A percentile compares a stretch with the other conserved stretches of the same genome.
Conservation (phyloP, 2,888 invertebrate genomes). For the Cremastobaeus sp. region DNA sequence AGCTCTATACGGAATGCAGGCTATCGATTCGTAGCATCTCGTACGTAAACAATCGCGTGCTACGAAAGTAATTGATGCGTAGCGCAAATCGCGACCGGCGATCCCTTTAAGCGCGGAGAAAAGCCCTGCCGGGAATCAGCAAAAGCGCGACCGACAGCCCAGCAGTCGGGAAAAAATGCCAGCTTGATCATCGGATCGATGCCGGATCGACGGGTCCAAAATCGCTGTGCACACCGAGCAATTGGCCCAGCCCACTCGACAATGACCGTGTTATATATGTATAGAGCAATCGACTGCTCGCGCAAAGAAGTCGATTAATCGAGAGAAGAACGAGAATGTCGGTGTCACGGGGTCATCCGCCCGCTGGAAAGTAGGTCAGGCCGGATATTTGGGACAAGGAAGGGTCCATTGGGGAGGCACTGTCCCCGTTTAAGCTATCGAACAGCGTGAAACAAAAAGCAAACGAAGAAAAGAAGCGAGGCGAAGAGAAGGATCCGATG, state of each 20-base stretch:
- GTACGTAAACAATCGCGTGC: slow-evolving; percentile 61
- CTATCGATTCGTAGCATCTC: slow-evolving; percentile 60
- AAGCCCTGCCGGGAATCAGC: slow-evolving; percentile 16
- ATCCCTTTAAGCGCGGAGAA: slow-evolving; percentile 7
- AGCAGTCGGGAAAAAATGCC: neutral
- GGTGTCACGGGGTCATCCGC: slow-evolving; percentile 74
- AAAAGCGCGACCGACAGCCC: slow-evolving; percentile 11
- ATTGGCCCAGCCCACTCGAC: slow-evolving; percentile 62
- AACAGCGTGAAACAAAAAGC: slow-evolving; percentile 47
- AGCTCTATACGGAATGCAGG: slow-evolving; percentile 60
- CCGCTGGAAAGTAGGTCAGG: slow-evolving; percentile 72
- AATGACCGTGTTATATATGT: slow-evolving; percentile 60
- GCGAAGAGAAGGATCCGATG: slow-evolving; percentile 33
- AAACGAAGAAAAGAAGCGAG: slow-evolving; percentile 2
- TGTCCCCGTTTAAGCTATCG: slow-evolving; percentile 57
- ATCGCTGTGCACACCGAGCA: slow-evolving; percentile 7
- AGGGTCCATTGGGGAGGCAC: slow-evolving; percentile 66
- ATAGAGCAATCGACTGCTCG: slow-evolving; percentile 53
- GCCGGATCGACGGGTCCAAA: slow-evolving; percentile 5
- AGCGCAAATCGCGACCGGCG: slow-evolving; percentile 21
- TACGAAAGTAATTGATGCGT: slow-evolving; percentile 30
- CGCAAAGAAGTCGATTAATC: slow-evolving; percentile 63
- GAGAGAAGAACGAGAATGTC: slow-evolving; percentile 64
- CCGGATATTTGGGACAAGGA: slow-evolving; percentile 70
- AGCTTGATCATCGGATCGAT: neutral